Conservation (phyloP, 2,888 invertebrate genomes). For the Steinernema hermaphroditum region DNA sequence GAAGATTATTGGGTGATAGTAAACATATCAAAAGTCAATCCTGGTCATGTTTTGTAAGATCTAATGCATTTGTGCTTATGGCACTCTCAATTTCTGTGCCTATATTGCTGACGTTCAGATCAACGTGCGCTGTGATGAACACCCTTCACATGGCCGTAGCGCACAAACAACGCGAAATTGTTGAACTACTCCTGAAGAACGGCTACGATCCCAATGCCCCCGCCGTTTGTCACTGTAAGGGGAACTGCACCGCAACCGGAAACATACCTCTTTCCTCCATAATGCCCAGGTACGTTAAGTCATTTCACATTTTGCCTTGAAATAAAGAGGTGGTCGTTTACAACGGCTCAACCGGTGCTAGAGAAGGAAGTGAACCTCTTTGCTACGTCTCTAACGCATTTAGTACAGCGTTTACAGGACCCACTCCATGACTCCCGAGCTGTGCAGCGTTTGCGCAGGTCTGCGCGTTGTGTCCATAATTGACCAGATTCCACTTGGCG, state of each 20-base stretch:
- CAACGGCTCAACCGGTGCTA: background rate
- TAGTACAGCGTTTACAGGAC: constrained; percentile 43
- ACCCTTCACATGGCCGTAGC: constrained; percentile 73
- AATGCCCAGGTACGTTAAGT: constrained; percentile 51
- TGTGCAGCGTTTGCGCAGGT: constrained; percentile 70
- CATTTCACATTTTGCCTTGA: background rate
- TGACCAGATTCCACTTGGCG: constrained; percentile 72
- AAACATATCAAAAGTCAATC: too few relatives aligned
- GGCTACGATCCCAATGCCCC: constrained; percentile 71
- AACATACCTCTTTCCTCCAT: constrained; percentile 62
- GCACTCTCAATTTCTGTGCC: too few relatives aligned
- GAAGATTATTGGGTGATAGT: too few relatives aligned
- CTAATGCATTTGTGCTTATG: too few relatives aligned
- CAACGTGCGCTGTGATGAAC: constrained; percentile 63
- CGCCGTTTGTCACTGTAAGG: constrained; percentile 67
- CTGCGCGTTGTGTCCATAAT: constrained; percentile 68
- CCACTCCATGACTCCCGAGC: constrained; percentile 62
- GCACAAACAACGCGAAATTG: constrained; percentile 70
- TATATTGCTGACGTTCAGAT: constrained; percentile 37
- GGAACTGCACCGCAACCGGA: constrained; percentile 60
- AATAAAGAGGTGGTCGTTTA: constrained; percentile 8
- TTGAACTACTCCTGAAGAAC: constrained; percentile 70
- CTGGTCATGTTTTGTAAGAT: too few relatives aligned
- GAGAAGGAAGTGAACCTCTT: too few relatives aligned
- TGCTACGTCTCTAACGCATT: background rate